phyloP scores from a whole-genome alignment of 2,888 invertebrate species.

The Parnassius smintheus region DNA sequence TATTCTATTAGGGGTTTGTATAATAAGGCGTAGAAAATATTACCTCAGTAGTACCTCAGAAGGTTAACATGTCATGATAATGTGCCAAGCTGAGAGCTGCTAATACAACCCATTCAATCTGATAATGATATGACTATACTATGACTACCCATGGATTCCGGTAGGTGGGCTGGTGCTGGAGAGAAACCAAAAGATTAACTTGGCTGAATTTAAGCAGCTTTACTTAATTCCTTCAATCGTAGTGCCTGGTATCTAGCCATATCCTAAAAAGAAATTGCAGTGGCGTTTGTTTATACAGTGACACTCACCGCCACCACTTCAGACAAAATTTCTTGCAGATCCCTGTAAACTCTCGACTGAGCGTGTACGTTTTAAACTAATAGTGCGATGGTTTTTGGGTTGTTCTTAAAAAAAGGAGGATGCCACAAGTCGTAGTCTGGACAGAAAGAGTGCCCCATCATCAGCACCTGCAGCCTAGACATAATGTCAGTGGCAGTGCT shows the following conservation, averaged over 20 bases:
- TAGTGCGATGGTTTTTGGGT: slow-evolving; percentile 94
- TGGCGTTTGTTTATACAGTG: slow-evolving; percentile 93
- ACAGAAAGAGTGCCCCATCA: slow-evolving; percentile 86
- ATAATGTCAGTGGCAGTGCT: slow-evolving; percentile 86
- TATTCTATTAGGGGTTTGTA: slow-evolving; percentile 94
- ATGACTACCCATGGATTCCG: slow-evolving; percentile 92
- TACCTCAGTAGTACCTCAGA: slow-evolving; percentile 90
- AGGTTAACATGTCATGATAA: slow-evolving; percentile 93
- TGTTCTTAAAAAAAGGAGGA: slow-evolving; percentile 89
- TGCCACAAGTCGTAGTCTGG: slow-evolving; percentile 97
- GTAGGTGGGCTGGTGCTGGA: slow-evolving; percentile 94
- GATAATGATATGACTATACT: slow-evolving; percentile 95
- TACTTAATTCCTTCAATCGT: slow-evolving; percentile 95
- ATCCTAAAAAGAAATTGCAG: slow-evolving; percentile 96
- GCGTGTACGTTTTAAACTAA: slow-evolving; percentile 86
- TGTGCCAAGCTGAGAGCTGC: slow-evolving; percentile 89
- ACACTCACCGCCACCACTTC: slow-evolving; percentile 93
- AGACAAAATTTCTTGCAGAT: slow-evolving; percentile 96
- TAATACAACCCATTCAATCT: slow-evolving; percentile 96
- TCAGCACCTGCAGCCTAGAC: slow-evolving; percentile 80
- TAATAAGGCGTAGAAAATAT: slow-evolving; percentile 90
- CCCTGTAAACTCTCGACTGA: slow-evolving; percentile 97
- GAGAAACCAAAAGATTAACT: slow-evolving; percentile 95
- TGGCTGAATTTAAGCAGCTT: slow-evolving; percentile 95
- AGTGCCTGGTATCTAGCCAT: slow-evolving; percentile 95